Evolutionary conservation across 2,888 invertebrate genomes (phyloP), one percentile per base, ranked within the genome.

Genomic region (Keiferia lycopersicella): DNA sequence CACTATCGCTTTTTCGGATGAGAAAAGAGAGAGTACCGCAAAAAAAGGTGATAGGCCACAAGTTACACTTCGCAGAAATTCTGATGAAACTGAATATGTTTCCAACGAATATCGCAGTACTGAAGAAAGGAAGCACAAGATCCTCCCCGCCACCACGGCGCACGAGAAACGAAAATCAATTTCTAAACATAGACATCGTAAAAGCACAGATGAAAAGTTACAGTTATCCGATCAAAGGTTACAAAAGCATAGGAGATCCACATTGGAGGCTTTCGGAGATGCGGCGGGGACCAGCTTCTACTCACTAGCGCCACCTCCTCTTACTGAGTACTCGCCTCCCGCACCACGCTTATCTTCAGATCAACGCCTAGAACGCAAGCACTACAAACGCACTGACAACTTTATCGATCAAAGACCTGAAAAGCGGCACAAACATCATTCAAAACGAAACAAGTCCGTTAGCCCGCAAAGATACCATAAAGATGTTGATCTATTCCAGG

Each of bases 11-110:
- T 26, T 22, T 68, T 69, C 41, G 68, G 72, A 12, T 68, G 67
- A 7, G 71, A 66, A 56, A 73, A 75, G 26, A n/a, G 50, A 62
- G 68, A 66, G 67, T 57, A 80, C 81, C 67, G 82, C 87, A 7
- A 77, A 80, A 73, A 57, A 84, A 16, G 60, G 86, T 22, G 84
- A 84, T 67, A 79, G 82, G 71, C 79, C 80, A 51, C 72, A 80
- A 11, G 76, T 75, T 61, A 71, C 68, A 50, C 71, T 73, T 38
- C 78, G 71, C 67, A 74, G 65, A 66, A 81, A 76, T 68, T 77
- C 75, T 58, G 75, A 81, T 50, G 75, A 73, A 39, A 83, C 75
- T 63, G 73, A 76, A 45, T 69, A 70, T 41, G 64, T 66, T 22
- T 64, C 67, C 34, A 74, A 72, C 67, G 39, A 48, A 39, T 58